Base-by-base conservation (phyloP, 1,140 invertebrate species). In the Marisa cornuarietis region DNA sequence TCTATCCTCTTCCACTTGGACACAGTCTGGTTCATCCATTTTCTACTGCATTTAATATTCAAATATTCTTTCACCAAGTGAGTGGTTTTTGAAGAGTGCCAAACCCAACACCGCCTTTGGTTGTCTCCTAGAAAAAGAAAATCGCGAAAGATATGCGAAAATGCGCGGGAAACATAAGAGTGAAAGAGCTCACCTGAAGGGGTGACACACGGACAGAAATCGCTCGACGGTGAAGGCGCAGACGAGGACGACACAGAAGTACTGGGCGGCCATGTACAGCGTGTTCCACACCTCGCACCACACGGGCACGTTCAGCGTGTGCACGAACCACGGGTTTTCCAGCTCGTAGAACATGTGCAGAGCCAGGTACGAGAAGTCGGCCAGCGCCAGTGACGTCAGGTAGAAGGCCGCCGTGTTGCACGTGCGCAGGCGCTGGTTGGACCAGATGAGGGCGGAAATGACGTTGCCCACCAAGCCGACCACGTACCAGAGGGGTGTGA, bases 171-270 rank as follows among this genome's bases (percentile, higher is more conserved):
- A 58, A 58, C 54, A 54, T 14, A 58, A 1, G 54, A 11, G 54
- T 18, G 8, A 42, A 8, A 58, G 54, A 58, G 54, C 80, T 73
- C 24, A 76, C 76, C 65, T 77, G 78, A 97, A 87, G 0, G 96
- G 96, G 87, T 95, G 95, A 81, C 94, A 93, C 3, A 97, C 87
- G 0, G 96, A 96, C 11, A 97, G 93, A 87, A 96, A 96, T 31
- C 96, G 90, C 87, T 97, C 96, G 0, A 96, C 93, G 0, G 96
- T 97, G 88, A 97, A 96, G 6, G 95, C 95, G 9, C 97, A 81
- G 10, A 90, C 89, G 3, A 89, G 83, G 26, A 89, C 71, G 9
- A 86, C 85, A 62, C 85, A 86, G 49, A 87, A 81, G 66, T 88
- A 87, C 68, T 88, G 87, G 10, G 84, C 82, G 0, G 85, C 83